Conservation (phyloP, 1,140 invertebrate species). For the Magallana ariakensis region DNA sequence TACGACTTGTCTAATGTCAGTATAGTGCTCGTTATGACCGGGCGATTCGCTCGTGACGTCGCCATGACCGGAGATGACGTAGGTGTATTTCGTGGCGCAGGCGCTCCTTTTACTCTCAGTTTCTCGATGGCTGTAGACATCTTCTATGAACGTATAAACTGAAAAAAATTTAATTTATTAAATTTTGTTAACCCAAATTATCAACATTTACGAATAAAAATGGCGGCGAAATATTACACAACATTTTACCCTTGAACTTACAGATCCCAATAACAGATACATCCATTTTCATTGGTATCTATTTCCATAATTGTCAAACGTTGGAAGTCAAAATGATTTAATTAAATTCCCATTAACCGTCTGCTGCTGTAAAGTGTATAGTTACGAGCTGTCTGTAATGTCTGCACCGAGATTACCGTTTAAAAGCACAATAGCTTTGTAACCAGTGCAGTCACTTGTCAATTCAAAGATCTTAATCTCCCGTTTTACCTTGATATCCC, state of each 20-base stretch:
- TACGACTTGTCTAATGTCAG: conserved; percentile 55
- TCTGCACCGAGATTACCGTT: neutral
- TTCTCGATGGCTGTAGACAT: conserved; percentile 50
- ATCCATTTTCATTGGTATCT: neutral
- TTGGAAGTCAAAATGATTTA: neutral
- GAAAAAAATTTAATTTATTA: neutral
- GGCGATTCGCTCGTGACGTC: conserved; percentile 47
- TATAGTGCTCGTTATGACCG: conserved; percentile 39
- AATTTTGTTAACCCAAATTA: no score
- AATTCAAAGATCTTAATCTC: conserved; percentile 4
- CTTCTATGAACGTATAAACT: neutral
- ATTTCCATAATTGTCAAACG: neutral
- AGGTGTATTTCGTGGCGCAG: conserved; percentile 53
- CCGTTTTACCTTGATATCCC: conserved; percentile 1
- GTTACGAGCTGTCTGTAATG: neutral
- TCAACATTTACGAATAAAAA: no score
- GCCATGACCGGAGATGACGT: conserved; percentile 51
- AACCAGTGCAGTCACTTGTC: conserved; percentile 10
- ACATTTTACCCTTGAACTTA: neutral
- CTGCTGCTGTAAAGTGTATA: neutral
- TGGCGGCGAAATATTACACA: no score
- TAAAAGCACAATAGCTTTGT: conserved; percentile 20
- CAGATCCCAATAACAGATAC: neutral
- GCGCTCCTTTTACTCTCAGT: conserved; percentile 53
- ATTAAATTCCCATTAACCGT: neutral